phyloP scores from a whole-genome alignment of 2,113 vertebrate species.

The Furnarius figulus region DNA sequence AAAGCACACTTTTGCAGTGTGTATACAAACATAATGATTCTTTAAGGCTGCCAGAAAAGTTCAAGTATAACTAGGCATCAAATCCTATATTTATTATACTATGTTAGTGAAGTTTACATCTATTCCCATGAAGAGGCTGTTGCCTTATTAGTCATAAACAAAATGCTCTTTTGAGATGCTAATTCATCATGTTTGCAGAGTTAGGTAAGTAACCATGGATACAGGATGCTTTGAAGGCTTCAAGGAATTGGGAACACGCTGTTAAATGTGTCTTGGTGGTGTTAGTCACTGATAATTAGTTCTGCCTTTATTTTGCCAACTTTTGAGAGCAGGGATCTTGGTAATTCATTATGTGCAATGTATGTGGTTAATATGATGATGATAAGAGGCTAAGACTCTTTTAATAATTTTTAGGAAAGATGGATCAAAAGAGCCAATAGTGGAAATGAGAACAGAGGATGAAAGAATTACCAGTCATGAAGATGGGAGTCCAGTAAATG shows the following conservation, averaged over 20 bases:
- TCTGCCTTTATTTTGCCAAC: neutral
- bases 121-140: neutral
- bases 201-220: slow-evolving; percentile 23
- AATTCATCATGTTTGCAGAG: neutral
- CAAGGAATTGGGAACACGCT: neutral
- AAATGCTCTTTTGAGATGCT: slow-evolving; percentile 43
- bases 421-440: slow-evolving; percentile 89
- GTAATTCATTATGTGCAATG: neutral
- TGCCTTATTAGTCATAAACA: neutral
- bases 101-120: neutral
- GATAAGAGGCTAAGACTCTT: neutral
- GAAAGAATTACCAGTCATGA: slow-evolving; percentile 86
- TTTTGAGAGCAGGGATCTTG: neutral
- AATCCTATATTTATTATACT: neutral
- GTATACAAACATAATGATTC: neutral
- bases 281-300: slow-evolving; percentile 47
- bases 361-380: neutral
- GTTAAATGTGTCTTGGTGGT: neutral
- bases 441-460: slow-evolving; percentile 89
- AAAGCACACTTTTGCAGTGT: neutral
- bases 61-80: neutral
- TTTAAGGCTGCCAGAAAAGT: neutral
- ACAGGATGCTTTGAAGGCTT: slow-evolving; percentile 39
- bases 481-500: slow-evolving; percentile 86
- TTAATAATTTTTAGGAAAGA: slow-evolving; percentile 81